A percentile compares a stretch with the other conserved stretches of the same genome.
Conservation (phyloP, 2,888 invertebrate genomes). For the Erynnis tages region DNA sequence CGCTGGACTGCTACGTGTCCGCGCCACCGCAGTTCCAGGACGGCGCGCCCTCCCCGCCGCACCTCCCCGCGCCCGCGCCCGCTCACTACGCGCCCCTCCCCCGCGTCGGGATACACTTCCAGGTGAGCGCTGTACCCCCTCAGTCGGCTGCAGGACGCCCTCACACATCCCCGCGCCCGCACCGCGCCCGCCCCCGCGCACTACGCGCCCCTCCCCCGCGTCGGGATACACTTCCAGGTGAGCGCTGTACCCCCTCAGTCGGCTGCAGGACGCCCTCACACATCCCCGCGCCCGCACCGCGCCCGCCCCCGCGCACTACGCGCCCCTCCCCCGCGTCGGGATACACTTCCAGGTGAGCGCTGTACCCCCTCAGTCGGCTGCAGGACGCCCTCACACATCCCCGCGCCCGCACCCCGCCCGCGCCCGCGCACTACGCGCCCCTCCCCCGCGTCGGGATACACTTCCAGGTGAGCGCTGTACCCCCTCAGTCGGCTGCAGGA, state of each 20-base stretch:
- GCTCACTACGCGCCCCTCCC: slow-evolving; percentile 39
- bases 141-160: slow-evolving; percentile 80
- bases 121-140: slow-evolving; percentile 43
- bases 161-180: slow-evolving; percentile 52
- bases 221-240: slow-evolving; percentile 76
- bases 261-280: slow-evolving; percentile 77
- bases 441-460: slow-evolving; percentile 68
- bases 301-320: slow-evolving; percentile 32
- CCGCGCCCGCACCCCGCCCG: slow-evolving; percentile 40
- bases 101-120: slow-evolving; percentile 73
- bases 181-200: slow-evolving; percentile 34
- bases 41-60: slow-evolving; percentile 64
- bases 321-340: slow-evolving; percentile 55
- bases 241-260: slow-evolving; percentile 31
- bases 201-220: slow-evolving; percentile 46
- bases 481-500: no score
- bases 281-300: slow-evolving; percentile 46
- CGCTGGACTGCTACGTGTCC: slow-evolving; percentile 63
- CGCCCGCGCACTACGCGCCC: slow-evolving; percentile 35
- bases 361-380: slow-evolving; percentile 55
- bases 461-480: slow-evolving; percentile 55
- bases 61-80: slow-evolving; percentile 37
- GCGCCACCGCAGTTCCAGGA: slow-evolving; percentile 79
- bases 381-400: slow-evolving; percentile 71
- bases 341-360: slow-evolving; percentile 70